Base-by-base conservation (phyloP, 92 coral and sea anemone species). In the Porites evermanni region DNA sequence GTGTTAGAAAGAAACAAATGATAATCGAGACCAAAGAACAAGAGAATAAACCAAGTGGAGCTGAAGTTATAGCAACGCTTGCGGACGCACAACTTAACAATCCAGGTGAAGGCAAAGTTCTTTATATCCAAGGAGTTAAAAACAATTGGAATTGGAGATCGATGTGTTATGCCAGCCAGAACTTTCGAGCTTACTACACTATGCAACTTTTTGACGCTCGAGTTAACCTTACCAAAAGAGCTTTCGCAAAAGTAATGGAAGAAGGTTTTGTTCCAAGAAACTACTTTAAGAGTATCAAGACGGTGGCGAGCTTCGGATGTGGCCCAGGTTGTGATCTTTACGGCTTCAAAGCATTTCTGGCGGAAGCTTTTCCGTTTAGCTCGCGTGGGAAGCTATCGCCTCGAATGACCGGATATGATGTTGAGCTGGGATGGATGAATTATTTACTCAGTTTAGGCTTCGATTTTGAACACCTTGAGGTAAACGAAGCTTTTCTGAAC, bases 351-450 rank as follows among this genome's bases (percentile, higher is more conserved):
- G 74, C 87, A 3, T 92, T 89, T 70, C 77, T 91, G 65, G 76
- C 79, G 20, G 92, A 89, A 44, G 60, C 79, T 12, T 89, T 92
- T 78, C 92, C 95, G 16, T 92, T 64, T 82, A 92, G 95, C 63
- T 75, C 86, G 8, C 53, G 78, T 7, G 72, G 75, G 12, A 90
- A 64, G 44, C 53, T 75, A 17, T 26, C 86, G 11, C 92, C 92
- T 3, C 81, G 80, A 21, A 89, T 86, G 81, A 79, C 60, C 9
- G 95, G 95, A 24, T 92, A 80, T 47, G 93, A 92, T 29, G 17
- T 61, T 4, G 95, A 89, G 83, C 82, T 92, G 3, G 95, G 95
- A 14, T 92, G 95, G 95, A 89, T 92, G 95, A 92, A 85, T 6
- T 92, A 84, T 23, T 60, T 89, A 13, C 90, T 89, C 74, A 53